Conservation (phyloP, 1,140 invertebrate genomes). For the Eriocheir sinensis region DNA sequence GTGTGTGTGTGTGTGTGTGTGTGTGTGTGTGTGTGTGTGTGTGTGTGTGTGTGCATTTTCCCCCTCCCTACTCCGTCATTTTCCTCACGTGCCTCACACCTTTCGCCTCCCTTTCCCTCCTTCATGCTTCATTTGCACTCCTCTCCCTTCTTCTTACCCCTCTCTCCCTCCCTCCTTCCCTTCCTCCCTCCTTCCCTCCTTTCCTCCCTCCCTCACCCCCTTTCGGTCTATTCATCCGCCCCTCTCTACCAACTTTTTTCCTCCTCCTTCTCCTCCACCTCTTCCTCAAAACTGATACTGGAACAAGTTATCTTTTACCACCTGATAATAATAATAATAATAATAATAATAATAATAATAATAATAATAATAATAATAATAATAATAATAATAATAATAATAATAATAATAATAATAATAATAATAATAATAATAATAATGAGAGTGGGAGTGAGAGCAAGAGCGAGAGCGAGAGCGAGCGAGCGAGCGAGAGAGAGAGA, state of each 20-base stretch:
- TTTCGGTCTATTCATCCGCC: no score
- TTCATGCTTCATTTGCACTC: neutral
- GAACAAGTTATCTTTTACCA: neutral
- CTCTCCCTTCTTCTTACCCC: neutral
- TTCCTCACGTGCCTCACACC: neutral
- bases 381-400: no score
- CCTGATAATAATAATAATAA: neutral
- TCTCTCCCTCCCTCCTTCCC: neutral
- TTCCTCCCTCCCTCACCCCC: neutral
- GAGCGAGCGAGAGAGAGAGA: no score
- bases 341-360: no score
- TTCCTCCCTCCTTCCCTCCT: conserved; percentile 25
- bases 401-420: no score
- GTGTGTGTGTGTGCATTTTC: neutral
- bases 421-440: no score
- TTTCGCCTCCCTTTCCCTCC: no score
- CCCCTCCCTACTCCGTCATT: neutral
- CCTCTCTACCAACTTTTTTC: no score
- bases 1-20: conserved; percentile 50
- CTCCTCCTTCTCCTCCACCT: neutral
- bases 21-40: conserved; percentile 50
- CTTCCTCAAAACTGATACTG: neutral
- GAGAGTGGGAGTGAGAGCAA: no score
- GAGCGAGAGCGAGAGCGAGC: no score
- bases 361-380: no score